Conservation (phyloP, 2,113 vertebrate species). For the Anthoscopus minutus region DNA sequence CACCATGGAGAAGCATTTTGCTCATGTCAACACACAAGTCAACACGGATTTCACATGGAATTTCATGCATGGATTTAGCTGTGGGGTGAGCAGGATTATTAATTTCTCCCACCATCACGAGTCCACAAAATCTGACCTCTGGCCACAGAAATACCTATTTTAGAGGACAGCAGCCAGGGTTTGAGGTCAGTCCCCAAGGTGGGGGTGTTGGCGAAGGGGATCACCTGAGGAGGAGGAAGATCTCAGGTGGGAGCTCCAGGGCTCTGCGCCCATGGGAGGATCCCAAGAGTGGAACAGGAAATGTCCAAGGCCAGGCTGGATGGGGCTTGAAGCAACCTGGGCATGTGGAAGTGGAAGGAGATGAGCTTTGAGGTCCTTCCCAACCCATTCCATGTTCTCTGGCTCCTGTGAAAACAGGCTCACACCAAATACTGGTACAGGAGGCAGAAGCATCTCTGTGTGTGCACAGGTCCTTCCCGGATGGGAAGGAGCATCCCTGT, state of each 20-base stretch:
- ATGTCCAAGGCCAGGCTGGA: neutral
- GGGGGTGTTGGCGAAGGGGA: accelerated
- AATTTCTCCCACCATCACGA: conserved; percentile 27
- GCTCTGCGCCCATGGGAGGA: neutral
- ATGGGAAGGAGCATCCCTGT: accelerated
- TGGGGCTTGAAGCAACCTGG: accelerated
- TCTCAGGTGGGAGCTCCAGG: neutral
- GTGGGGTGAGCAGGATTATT: neutral
- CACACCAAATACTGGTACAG: accelerated
- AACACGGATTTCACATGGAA: neutral
- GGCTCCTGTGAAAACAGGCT: neutral
- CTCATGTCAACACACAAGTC: neutral
- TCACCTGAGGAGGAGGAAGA: neutral
- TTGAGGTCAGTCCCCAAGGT: accelerated
- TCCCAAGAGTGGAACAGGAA: neutral
- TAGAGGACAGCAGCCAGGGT: neutral
- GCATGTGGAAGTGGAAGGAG: neutral
- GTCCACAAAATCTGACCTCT: neutral
- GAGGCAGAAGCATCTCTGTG: neutral
- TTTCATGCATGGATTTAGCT: neutral
- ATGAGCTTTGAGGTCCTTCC: neutral
- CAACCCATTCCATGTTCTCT: accelerated
- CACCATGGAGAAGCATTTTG: neutral
- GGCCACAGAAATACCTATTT: accelerated
- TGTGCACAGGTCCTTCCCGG: neutral